Evolutionary conservation across 2,797 vertebrate species (phyloP).

Genomic region (Hydrophis major): DNA sequence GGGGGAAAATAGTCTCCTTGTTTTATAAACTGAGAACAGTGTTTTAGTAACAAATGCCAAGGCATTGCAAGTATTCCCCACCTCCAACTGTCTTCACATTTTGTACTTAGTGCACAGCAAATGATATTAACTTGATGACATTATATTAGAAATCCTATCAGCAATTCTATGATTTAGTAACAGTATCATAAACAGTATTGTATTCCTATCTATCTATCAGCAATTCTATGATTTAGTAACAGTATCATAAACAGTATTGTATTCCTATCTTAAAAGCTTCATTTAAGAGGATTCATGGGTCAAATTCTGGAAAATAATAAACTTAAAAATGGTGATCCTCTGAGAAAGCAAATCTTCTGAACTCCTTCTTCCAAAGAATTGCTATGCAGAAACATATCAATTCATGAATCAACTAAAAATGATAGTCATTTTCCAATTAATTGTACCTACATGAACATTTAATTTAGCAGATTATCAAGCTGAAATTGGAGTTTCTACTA

Average conservation of each 20-base stretch:
- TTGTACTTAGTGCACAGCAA: not conserved
- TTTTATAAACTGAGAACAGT: not conserved
- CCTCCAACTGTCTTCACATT: not conserved
- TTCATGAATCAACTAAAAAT: slow-evolving; percentile 54
- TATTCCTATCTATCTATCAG: not conserved
- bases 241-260: slow-evolving; percentile 9
- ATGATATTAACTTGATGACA: not conserved
- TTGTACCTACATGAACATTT: not conserved
- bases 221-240: not conserved
- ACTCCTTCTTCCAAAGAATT: slow-evolving; percentile 51
- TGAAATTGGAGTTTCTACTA: not conserved
- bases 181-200: not conserved
- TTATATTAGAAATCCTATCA: not conserved
- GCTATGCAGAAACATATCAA: slow-evolving; percentile 55
- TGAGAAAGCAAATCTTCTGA: slow-evolving; percentile 40
- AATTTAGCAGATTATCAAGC: not conserved
- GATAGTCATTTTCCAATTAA: not conserved
- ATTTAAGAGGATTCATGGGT: not conserved
- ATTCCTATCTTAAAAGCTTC: not conserved
- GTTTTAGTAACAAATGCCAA: not conserved
- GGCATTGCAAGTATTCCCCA: not conserved
- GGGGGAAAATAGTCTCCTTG: not conserved
- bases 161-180: not conserved
- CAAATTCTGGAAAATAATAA: slow-evolving; percentile 20
- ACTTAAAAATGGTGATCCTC: not conserved